Base-by-base conservation (phyloP, 2,888 invertebrate genomes). In the Operophtera brumata region DNA sequence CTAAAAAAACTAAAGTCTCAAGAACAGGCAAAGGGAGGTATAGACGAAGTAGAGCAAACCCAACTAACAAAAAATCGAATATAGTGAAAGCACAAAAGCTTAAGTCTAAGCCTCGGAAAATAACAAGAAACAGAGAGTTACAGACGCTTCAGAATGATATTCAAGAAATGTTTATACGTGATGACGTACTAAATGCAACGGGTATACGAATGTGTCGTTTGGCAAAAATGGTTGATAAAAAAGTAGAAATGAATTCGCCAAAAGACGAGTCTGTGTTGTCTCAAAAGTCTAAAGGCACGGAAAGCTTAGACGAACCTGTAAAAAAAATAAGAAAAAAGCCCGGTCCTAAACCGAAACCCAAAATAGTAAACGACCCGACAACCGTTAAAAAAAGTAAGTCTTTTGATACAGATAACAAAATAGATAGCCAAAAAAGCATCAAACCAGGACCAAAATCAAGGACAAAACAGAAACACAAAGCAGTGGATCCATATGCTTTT, bases 81-180 rank as follows among this genome's bases (percentile, higher is more conserved):
- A 36, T n/a, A 10, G 12, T 36, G 4, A 52, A 52, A 42, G 8
- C 9, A 12, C 40, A 37, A 46, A 13, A 41, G n/a, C 6, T 45
- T 1, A 52, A 48, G 20, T 45, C 52, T 9, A 52, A 48, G 10
- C 30, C 20, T 14, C 34, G 41, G 20, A 56, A 71, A 61, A 59
- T 54, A 51, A 78, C 85, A 64, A 82, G 81, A 62, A 70, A 65
- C 47, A 78, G 81, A 58, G 94, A 94, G 67, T 71, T 94, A 43
- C 91, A 93, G 66, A 88, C 91, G 74, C 81, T 94, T 1, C 94
- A 94, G 63, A 93, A 93, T 59, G 94, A 94, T 64, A 92, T 94
- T 37, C 91, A 93, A 65, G 94, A 94, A 69, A 94, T 94, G 92
- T 93, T 93, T 68, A 92, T 93, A 48, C 90, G 91, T 61, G 91